Evolutionary conservation across 2,113 vertebrate species (phyloP).

Genomic region (Odontophorus gujanensis): DNA sequence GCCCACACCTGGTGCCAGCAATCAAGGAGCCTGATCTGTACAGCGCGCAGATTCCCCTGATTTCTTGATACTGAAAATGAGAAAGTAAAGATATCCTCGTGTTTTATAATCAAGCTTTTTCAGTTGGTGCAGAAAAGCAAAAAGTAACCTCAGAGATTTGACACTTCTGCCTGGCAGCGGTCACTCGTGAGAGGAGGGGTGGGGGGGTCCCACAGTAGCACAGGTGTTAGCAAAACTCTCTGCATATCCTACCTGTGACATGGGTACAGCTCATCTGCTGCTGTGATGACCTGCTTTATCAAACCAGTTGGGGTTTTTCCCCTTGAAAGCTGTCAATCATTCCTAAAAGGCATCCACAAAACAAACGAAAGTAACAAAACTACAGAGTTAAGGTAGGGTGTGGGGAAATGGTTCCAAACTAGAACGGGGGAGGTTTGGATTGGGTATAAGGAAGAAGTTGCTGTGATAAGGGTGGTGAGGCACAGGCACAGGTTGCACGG

Average conservation of each 20-base stretch:
- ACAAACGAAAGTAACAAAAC: background rate
- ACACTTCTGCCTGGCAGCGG: background rate
- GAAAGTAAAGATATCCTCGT: background rate
- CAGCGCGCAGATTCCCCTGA: background rate
- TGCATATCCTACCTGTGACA: background rate
- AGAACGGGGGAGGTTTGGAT: no score
- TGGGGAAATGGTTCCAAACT: no score
- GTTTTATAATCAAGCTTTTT: background rate
- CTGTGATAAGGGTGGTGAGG: no score
- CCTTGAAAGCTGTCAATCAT: background rate
- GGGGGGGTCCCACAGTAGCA: background rate
- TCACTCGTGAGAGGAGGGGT: background rate
- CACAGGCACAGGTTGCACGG: no score
- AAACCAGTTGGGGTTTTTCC: background rate
- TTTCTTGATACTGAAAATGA: background rate
- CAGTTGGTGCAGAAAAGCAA: background rate
- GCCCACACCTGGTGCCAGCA: background rate
- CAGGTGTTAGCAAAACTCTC: background rate
- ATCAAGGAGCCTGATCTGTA: background rate
- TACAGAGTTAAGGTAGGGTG: background rate
- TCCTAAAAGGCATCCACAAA: background rate
- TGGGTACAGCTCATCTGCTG: background rate
- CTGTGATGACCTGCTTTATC: background rate
- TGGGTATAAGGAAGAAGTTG: no score
- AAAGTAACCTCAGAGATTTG: background rate